Evolutionary conservation across 2,797 vertebrate species (phyloP).

Genomic region (Cephalopachus bancanus): DNA sequence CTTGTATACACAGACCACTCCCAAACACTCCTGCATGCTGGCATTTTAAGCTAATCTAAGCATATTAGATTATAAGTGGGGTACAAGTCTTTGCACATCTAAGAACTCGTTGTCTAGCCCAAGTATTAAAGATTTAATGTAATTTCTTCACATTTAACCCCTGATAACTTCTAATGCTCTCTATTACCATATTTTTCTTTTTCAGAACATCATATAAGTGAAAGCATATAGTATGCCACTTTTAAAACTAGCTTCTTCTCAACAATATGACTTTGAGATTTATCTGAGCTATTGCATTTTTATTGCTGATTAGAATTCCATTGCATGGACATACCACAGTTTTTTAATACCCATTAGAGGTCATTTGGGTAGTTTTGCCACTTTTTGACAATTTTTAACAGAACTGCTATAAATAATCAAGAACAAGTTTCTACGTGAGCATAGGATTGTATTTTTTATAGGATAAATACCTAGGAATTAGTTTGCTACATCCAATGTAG

Average conservation of each 20-base stretch:
- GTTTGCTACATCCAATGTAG: background rate
- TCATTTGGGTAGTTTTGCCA: background rate
- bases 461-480: background rate
- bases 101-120: no score
- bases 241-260: background rate
- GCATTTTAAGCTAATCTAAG: background rate
- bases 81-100: no score
- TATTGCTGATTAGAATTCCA: background rate
- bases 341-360: background rate
- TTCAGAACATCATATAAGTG: background rate
- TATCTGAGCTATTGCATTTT: background rate
- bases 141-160: accelerated
- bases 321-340: background rate
- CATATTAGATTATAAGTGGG: no score
- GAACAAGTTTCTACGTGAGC: background rate
- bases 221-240: background rate
- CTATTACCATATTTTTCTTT: background rate
- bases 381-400: background rate
- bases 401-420: background rate
- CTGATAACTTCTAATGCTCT: background rate
- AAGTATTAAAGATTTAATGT: no score
- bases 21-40: background rate
- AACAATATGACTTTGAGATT: background rate
- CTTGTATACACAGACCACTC: no score
- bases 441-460: background rate